Conservation (phyloP, 2,888 invertebrate genomes). For the Caenorhabditis angaria region DNA sequence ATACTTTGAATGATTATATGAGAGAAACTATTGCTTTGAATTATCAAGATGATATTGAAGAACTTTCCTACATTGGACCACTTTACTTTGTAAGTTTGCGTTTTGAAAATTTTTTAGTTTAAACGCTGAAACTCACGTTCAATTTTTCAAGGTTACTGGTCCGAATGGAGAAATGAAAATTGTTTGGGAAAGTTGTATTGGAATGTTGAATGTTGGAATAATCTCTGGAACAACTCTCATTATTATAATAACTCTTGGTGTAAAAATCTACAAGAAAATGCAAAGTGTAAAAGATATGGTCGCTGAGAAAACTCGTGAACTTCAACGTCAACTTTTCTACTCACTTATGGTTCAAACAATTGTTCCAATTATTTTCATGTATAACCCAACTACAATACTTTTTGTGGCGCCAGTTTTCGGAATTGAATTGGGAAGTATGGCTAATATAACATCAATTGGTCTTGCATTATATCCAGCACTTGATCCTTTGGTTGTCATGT, state of each 20-base stretch:
- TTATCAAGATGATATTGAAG: not conserved
- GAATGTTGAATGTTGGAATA: constrained; percentile 28
- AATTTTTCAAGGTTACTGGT: not conserved
- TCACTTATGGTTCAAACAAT: constrained; percentile 26
- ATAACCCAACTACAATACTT: constrained; percentile 25
- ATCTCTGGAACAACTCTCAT: constrained; percentile 27
- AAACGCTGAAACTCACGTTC: no score
- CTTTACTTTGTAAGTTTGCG: constrained; percentile 11
- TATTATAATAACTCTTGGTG: constrained; percentile 21
- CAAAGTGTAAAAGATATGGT: constrained; percentile 10
- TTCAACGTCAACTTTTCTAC: constrained; percentile 29
- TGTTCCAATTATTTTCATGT: constrained; percentile 32
- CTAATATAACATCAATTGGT: constrained; percentile 28
- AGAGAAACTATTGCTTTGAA: not conserved
- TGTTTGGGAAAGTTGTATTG: constrained; percentile 26
- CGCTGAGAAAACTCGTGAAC: constrained; percentile 12
- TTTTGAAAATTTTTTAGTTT: not conserved
- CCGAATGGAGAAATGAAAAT: constrained; percentile 11
- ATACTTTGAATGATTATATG: not conserved
- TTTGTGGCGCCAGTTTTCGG: constrained; percentile 26
- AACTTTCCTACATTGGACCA: constrained; percentile 15
- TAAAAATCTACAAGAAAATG: constrained; percentile 26
- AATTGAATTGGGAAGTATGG: constrained; percentile 26
- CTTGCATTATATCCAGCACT: constrained; percentile 39
- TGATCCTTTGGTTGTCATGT: constrained; percentile 34